Percentiles rank a stretch among this genome's conserved stretches.
Conservation (phyloP, 2,113 vertebrate species). For the Delphinapterus leucas region DNA sequence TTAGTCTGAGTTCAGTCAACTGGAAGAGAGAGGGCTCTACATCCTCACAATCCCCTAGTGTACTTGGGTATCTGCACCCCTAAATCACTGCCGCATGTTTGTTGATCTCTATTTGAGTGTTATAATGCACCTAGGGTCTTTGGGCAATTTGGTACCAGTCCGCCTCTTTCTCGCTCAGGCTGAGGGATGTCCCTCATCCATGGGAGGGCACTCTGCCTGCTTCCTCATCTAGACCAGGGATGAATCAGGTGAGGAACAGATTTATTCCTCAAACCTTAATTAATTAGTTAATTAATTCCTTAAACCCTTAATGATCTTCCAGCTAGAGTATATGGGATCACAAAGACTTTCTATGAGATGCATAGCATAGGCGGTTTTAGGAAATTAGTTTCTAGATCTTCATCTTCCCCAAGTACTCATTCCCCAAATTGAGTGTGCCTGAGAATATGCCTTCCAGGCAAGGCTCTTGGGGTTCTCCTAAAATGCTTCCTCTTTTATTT, state of each 20-base stretch:
- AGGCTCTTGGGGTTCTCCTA: constrained; percentile 41
- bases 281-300: neutral
- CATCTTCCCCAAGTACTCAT: neutral
- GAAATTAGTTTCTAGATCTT: neutral
- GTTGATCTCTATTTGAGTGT: neutral
- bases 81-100: neutral
- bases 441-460: constrained; percentile 10
- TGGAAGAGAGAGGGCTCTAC: neutral
- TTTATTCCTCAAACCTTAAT: neutral
- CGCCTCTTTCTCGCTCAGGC: neutral
- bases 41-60: neutral
- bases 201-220: neutral
- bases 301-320: neutral
- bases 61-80: neutral
- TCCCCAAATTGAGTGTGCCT: constrained; percentile 15
- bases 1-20: neutral
- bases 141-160: neutral
- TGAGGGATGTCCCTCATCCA: neutral
- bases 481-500: constrained; percentile 53
- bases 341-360: neutral
- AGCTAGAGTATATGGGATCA: neutral
- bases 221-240: neutral
- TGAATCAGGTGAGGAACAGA: neutral
- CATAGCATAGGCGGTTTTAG: neutral
- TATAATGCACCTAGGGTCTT: neutral